Base-by-base conservation (phyloP, 2,888 invertebrate species). In the Cosmia pyralina region DNA sequence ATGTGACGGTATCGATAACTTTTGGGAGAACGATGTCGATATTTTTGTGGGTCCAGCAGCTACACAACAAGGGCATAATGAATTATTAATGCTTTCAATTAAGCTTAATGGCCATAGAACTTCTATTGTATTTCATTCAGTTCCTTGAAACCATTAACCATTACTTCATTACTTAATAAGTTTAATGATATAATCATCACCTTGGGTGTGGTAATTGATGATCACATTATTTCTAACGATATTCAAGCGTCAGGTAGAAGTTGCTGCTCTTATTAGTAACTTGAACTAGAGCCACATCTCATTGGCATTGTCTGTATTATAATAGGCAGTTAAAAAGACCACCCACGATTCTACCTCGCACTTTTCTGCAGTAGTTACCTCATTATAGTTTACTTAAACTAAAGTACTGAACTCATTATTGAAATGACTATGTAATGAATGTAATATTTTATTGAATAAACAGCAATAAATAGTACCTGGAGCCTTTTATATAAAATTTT, bases 1-100 rank as follows among this genome's bases (percentile, higher is more conserved):
- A 69, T 83, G 86, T 46, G 74, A n/a, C 44, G 3, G 5, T 58
- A 7, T 75, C 71, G 70, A 69, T 64, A 19, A 1, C 15, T 74
- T 53, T 55, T 7, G 8, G 6, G 6, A 38, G 13, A 7, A 7
- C 7, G 0, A 57, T 76, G 4, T 76, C 76, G 76, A 66, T 70
- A 19, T 2, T 34, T 34, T 53, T 53, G 10, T n/a, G 17, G 5
- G 11, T 15, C 52, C 0, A 15, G 4, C 1, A 59, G 6, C 4
- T 17, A 17, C 53, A 52, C 4, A 41, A 4, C 2, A 34, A n/a
- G 8, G n/a, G 0, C 1, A 11, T 46, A 34, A 59, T 34, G 5
- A 13, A 38, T 50, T 41, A 0, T 22, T 19, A 38, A 38, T 38
- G 38, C 38, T n/a, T n/a, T n/a, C n/a, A n/a, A n/a, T n/a, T n/a